Percentiles rank a stretch among this genome's conserved stretches.
These are phyloP conservation scores for Papilio demoleus DNA, from an alignment of 2,888 invertebrate species.

Conservation along the genomic window DNA sequence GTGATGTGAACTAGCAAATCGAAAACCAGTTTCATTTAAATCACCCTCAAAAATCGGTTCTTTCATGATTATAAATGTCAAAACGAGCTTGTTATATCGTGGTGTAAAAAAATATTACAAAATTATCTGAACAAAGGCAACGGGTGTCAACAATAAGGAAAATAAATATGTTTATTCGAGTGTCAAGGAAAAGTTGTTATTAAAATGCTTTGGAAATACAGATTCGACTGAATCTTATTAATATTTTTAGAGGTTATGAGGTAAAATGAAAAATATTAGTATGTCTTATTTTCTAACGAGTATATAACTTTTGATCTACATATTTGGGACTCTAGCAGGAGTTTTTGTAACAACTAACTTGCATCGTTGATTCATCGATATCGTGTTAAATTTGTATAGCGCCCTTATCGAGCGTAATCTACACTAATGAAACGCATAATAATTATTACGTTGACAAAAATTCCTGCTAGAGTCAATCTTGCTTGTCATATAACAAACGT, in stretches of 20 bases:
- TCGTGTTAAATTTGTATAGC: no score
- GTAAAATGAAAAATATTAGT: conserved; percentile 33
- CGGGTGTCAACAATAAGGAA: conserved; percentile 23
- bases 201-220: conserved; percentile 23
- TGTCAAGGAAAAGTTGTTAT: conserved; percentile 45
- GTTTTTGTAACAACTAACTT: no score
- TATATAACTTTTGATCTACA: conserved; percentile 75
- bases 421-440: no score
- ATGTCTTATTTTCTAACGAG: conserved; percentile 50
- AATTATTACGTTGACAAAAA: no score
- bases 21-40: neutral
- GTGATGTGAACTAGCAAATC: neutral
- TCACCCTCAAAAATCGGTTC: neutral
- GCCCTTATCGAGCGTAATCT: no score
- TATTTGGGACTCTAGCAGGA: no score
- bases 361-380: no score
- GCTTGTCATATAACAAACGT: conserved; percentile 25
- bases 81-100: conserved; percentile 11
- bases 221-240: conserved; percentile 14
- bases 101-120: conserved; percentile 27
- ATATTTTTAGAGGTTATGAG: neutral
- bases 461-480: no score
- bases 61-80: neutral
- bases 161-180: conserved; percentile 59
- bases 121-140: conserved; percentile 39